These are phyloP conservation scores for Cataglyphis altisquamis DNA, from an alignment of 2,888 invertebrate species.

Conservation along the genomic window DNA sequence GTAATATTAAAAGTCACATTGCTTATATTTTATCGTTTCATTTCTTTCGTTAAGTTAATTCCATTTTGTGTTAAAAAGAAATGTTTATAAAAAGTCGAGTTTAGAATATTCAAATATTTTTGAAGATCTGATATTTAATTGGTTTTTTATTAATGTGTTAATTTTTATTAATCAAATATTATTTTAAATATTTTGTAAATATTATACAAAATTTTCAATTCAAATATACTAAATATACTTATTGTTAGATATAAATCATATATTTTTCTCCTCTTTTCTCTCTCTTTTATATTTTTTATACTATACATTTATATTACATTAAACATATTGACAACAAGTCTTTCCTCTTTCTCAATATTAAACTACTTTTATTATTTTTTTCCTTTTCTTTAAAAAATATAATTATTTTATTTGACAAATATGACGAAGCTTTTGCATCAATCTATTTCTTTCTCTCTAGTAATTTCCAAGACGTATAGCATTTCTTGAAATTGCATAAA, in stretches of 20 bases:
- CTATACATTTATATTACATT: not conserved
- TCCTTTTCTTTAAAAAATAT: not conserved
- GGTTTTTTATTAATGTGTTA: not conserved
- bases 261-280: not conserved
- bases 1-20: slow-evolving; percentile 16
- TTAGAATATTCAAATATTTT: not conserved
- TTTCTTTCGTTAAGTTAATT: slow-evolving; percentile 35
- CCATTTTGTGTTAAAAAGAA: not conserved
- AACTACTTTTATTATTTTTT: not conserved
- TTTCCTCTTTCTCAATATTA: not conserved
- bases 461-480: not conserved
- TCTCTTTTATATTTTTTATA: not conserved
- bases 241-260: not conserved
- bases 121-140: not conserved
- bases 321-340: not conserved
- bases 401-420: slow-evolving; percentile 18
- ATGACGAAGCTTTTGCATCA: not conserved
- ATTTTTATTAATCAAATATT: slow-evolving; percentile 3
- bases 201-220: not conserved
- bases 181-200: not conserved
- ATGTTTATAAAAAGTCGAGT: not conserved
- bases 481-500: slow-evolving; percentile 1
- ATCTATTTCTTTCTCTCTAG: not conserved
- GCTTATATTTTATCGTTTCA: not conserved
- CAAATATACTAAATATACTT: not conserved